These are phyloP conservation scores for Semotilus atromaculatus DNA, from an alignment of 2,797 vertebrate species.

Conservation along the genomic window DNA sequence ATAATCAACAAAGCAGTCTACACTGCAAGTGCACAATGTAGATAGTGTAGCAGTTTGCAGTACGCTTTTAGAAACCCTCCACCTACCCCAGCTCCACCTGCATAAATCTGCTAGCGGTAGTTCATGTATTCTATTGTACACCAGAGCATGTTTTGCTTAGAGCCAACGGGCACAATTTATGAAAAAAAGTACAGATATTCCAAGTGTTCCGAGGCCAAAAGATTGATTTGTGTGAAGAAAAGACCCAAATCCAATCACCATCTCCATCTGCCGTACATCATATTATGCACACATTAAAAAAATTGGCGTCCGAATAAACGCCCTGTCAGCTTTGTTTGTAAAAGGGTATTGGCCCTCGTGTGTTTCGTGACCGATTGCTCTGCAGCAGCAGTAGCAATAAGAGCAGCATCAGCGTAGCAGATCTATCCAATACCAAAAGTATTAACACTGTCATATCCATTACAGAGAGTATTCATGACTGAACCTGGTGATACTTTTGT, in stretches of 20 bases:
- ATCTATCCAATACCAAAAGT: background rate
- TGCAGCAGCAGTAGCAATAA: too few species aligned
- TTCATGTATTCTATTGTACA: background rate
- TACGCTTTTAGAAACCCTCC: background rate
- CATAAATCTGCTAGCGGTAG: background rate
- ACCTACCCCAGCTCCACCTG: background rate
- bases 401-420: background rate
- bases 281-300: too few species aligned
- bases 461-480: background rate
- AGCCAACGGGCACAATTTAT: too few species aligned
- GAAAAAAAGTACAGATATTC: too few species aligned
- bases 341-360: too few species aligned
- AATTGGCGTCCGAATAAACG: too few species aligned
- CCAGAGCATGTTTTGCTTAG: background rate
- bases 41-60: background rate
- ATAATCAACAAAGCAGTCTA: background rate
- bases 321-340: too few species aligned
- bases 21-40: background rate
- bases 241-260: too few species aligned
- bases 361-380: too few species aligned
- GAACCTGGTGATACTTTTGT: background rate
- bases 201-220: too few species aligned
- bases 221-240: too few species aligned
- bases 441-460: background rate
- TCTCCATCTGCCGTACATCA: too few species aligned